These are phyloP conservation scores for Dipodomys merriami DNA, from an alignment of 2,113 vertebrate genomes.

Conservation along the genomic window DNA sequence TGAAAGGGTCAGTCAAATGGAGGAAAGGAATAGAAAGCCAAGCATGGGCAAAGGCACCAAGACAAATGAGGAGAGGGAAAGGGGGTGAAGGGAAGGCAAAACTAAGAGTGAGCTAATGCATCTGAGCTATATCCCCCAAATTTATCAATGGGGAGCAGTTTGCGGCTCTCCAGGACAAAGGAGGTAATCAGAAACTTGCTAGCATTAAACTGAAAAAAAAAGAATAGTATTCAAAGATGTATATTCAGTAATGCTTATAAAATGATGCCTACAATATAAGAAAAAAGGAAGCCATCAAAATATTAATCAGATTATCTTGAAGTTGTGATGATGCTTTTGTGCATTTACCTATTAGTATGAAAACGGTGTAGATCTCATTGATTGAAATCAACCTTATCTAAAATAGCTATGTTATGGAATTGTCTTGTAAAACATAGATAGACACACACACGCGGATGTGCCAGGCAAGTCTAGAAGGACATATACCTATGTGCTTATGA, in stretches of 20 bases:
- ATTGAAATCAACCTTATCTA: neutral
- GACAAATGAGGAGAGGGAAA: neutral
- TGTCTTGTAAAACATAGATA: neutral
- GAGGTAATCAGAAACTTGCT: neutral
- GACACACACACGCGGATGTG: neutral
- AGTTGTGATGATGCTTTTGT: neutral
- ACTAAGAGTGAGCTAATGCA: neutral
- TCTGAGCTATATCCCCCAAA: neutral
- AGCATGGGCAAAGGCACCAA: neutral
- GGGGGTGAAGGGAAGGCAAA: rapidly evolving
- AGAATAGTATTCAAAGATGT: neutral
- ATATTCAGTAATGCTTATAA: neutral
- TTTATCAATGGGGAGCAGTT: neutral
- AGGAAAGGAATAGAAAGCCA: neutral
- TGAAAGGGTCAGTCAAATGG: neutral
- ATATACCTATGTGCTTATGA: neutral
- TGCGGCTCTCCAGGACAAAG: neutral
- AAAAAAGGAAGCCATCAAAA: neutral
- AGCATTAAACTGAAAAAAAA: neutral
- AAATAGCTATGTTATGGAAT: neutral
- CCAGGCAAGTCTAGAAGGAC: neutral
- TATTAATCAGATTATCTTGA: neutral
- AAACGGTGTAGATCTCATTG: neutral
- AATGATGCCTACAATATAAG: neutral
- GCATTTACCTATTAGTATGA: neutral